These are phyloP conservation scores for Chiridota heheva DNA, from an alignment of 35 echinoderm and acorn worm species.

Conservation along the genomic window DNA sequence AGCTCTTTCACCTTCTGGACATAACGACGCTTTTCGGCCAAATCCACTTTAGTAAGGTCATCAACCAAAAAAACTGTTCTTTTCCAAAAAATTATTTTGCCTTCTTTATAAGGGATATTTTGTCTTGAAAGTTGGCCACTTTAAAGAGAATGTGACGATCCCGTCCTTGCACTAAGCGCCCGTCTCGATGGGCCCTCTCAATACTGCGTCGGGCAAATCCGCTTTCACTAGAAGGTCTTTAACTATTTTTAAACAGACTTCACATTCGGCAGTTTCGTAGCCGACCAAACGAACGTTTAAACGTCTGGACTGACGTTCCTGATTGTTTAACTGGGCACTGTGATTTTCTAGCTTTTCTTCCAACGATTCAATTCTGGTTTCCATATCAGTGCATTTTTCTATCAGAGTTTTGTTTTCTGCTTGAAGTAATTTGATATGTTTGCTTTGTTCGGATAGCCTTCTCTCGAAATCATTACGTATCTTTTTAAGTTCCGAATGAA, in stretches of 20 bases:
- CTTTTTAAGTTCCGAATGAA: too few relatives aligned
- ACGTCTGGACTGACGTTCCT: slow-evolving; percentile 16
- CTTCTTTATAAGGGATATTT: background rate
- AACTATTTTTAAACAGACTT: slow-evolving; percentile 8
- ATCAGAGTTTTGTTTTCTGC: background rate
- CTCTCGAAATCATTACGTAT: too few relatives aligned
- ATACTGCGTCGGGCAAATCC: background rate
- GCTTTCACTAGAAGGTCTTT: background rate
- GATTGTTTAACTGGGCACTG: slow-evolving; percentile 1
- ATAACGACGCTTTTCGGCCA: background rate
- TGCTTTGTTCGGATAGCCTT: too few relatives aligned
- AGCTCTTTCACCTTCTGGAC: background rate
- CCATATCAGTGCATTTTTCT: background rate
- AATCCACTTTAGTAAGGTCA: background rate
- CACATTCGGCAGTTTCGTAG: background rate
- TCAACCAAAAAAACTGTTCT: background rate
- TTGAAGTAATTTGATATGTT: too few relatives aligned
- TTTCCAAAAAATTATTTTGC: background rate
- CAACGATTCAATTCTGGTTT: too few relatives aligned
- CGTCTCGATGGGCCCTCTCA: slow-evolving; percentile 13
- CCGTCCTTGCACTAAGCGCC: background rate
- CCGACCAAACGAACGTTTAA: slow-evolving; percentile 20
- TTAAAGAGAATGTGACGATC: slow-evolving; percentile 23
- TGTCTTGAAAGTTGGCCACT: background rate
- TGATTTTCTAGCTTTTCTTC: background rate